A percentile compares a stretch with the other conserved stretches of the same genome.
Conservation (phyloP, 2,888 invertebrate species). For the Congeria kusceri region DNA sequence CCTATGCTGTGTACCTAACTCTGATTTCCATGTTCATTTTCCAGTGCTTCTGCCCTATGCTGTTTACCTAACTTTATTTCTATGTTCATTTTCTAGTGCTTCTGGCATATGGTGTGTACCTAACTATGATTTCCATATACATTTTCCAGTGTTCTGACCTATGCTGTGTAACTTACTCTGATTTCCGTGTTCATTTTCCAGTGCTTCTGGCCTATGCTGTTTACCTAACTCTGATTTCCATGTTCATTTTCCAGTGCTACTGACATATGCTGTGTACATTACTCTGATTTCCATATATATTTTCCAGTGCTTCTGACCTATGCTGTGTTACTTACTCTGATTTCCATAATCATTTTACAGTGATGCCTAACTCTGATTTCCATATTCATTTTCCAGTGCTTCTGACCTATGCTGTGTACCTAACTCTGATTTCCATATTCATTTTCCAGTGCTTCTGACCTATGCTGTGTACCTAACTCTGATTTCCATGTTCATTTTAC, state of each 20-base stretch:
- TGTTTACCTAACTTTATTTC: too few species aligned
- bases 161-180: too few species aligned
- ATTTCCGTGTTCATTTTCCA: too few species aligned
- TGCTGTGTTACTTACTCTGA: conserved; percentile 66
- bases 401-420: conserved; percentile 67
- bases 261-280: conserved; percentile 63
- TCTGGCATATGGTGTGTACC: too few species aligned
- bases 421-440: conserved; percentile 57
- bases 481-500: conserved; percentile 55
- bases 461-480: conserved; percentile 67
- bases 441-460: conserved; percentile 61
- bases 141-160: too few species aligned
- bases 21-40: too few species aligned
- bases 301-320: conserved; percentile 64
- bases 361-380: conserved; percentile 62
- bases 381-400: conserved; percentile 50
- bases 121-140: too few species aligned
- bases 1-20: too few species aligned
- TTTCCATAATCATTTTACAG: conserved; percentile 53
- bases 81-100: too few species aligned
- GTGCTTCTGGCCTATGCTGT: conserved; percentile 67
- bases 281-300: conserved; percentile 43
- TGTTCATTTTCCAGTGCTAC: conserved; percentile 47
- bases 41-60: too few species aligned
- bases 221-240: conserved; percentile 63